These are phyloP conservation scores for Frankliniella fusca DNA, from an alignment of 2,888 invertebrate genomes.

Conservation along the genomic window DNA sequence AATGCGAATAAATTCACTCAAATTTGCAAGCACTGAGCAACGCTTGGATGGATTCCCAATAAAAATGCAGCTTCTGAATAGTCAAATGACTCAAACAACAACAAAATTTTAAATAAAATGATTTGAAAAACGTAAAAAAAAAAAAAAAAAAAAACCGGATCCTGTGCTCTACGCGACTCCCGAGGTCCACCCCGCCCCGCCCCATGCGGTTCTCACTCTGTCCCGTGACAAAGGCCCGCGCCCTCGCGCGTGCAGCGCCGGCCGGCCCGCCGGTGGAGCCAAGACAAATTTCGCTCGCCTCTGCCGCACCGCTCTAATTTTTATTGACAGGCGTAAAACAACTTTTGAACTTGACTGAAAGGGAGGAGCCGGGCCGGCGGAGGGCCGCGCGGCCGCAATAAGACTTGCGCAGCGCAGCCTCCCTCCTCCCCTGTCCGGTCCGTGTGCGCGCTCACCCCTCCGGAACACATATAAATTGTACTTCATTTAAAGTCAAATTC, in stretches of 20 bases:
- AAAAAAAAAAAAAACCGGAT: not conserved
- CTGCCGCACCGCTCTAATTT: not conserved
- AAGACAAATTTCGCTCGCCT: not conserved
- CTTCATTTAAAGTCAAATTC: constrained; percentile 26
- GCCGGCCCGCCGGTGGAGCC: not conserved
- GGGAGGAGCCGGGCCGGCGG: not conserved
- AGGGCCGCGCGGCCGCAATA: not conserved
- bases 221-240: no score
- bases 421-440: not conserved
- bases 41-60: no score
- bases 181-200: not conserved
- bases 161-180: not conserved
- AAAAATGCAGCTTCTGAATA: no score
- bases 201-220: no score
- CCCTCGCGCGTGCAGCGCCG: not conserved
- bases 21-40: no score
- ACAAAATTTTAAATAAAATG: not conserved
- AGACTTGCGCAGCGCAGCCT: not conserved
- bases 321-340: constrained; percentile 2
- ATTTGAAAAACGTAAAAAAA: not conserved
- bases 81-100: not conserved
- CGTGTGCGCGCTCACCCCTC: no score
- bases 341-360: not conserved
- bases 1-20: no score
- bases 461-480: constrained; percentile 13